phyloP scores from a whole-genome alignment of 1,140 invertebrate species.

The Metopolophium dirhodum region DNA sequence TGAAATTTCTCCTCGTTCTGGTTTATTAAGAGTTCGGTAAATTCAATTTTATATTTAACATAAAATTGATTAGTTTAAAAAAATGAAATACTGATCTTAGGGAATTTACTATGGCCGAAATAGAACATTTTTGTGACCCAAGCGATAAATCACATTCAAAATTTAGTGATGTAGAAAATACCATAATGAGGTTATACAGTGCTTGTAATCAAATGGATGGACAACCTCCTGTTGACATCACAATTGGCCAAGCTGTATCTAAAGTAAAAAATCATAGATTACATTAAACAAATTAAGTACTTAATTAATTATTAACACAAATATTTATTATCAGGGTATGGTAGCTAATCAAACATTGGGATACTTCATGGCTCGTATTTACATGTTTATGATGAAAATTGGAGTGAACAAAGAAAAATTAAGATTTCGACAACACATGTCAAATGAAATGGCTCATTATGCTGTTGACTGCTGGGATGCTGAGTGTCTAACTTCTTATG shows the following conservation, averaged over 20 bases:
- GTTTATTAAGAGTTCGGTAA: constrained; percentile 84
- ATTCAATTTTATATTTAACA: not conserved
- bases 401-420: constrained; percentile 87
- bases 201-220: constrained; percentile 97
- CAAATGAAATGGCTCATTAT: constrained; percentile 99
- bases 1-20: constrained; percentile 98
- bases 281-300: not conserved
- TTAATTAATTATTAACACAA: not conserved
- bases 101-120: constrained; percentile 99
- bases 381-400: constrained; percentile 85
- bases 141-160: constrained; percentile 87
- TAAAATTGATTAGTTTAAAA: not conserved
- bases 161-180: constrained; percentile 80
- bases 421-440: constrained; percentile 97
- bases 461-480: constrained; percentile 99
- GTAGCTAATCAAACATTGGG: constrained; percentile 97
- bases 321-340: constrained; percentile 69
- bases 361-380: constrained; percentile 97
- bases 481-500: constrained; percentile 92
- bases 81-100: constrained; percentile 62
- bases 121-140: constrained; percentile 99
- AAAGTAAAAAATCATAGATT: constrained; percentile 62
- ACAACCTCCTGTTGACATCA: constrained; percentile 73
- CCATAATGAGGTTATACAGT: constrained; percentile 84
- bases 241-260: constrained; percentile 80